These are phyloP conservation scores for Seira sanloemensis DNA, from an alignment of 2,888 invertebrate genomes.

Conservation along the genomic window DNA sequence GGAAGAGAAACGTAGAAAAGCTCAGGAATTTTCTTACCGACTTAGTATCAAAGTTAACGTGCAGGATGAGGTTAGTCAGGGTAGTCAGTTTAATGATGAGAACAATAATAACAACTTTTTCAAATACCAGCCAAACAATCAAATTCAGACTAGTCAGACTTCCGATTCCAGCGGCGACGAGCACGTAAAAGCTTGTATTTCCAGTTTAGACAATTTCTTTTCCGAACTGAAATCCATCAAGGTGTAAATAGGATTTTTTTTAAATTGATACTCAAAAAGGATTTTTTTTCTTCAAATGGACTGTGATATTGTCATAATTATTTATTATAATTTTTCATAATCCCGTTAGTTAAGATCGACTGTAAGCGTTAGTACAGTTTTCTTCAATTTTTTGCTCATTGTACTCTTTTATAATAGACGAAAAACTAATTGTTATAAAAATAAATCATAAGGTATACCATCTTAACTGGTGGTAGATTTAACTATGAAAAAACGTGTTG, in stretches of 20 bases:
- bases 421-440: constrained; percentile 25
- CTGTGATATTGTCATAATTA: constrained; percentile 39
- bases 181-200: constrained; percentile 67
- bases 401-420: constrained; percentile 15
- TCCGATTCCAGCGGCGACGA: constrained; percentile 44
- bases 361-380: constrained; percentile 50
- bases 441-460: constrained; percentile 33
- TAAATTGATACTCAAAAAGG: background rate
- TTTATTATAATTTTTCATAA: background rate
- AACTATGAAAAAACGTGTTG: constrained; percentile 34
- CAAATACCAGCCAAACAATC: background rate
- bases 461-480: constrained; percentile 45
- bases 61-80: no score
- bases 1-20: constrained; percentile 69
- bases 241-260: constrained; percentile 36
- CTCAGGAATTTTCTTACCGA: constrained; percentile 66
- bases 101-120: background rate
- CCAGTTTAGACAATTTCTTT: constrained; percentile 71
- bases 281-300: background rate
- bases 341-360: constrained; percentile 5
- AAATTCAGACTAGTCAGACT: background rate
- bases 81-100: no score
- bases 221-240: constrained; percentile 70
- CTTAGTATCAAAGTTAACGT: constrained; percentile 39
- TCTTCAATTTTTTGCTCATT: background rate